Percentiles rank a stretch among this genome's conserved stretches.
These are phyloP conservation scores for Lumbricus terrestris DNA, from an alignment of 2,888 invertebrate species.

Conservation along the genomic window DNA sequence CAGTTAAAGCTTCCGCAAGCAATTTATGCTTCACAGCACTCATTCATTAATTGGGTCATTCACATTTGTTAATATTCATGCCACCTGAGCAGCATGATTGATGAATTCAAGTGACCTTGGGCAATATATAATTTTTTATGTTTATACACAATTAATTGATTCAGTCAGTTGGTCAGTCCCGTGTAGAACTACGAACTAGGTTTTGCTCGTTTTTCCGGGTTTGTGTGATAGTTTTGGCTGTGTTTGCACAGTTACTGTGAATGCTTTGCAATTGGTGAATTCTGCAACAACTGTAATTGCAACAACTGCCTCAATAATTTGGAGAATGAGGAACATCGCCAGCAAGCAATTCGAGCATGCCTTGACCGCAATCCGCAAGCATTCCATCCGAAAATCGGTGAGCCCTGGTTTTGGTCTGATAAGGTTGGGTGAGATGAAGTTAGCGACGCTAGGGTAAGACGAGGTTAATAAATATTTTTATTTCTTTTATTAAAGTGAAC, in stretches of 20 bases:
- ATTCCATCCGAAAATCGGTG: constrained; percentile 96
- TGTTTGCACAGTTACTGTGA: constrained; percentile 79
- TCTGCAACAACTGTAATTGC: constrained; percentile 95
- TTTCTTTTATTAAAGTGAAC: not conserved
- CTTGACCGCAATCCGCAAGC: constrained; percentile 95
- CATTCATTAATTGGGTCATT: too few species aligned
- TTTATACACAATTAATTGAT: too few species aligned
- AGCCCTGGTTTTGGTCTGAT: not conserved
- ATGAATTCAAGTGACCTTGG: too few species aligned
- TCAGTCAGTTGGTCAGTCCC: too few species aligned
- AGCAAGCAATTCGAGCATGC: constrained; percentile 88
- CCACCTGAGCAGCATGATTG: too few species aligned
- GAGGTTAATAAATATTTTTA: not conserved
- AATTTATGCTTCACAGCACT: not conserved
- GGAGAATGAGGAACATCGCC: constrained; percentile 88
- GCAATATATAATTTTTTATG: too few species aligned
- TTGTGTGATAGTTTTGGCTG: not conserved
- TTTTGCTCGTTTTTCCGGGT: not conserved
- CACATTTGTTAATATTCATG: too few species aligned
- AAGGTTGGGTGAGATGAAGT: not conserved
- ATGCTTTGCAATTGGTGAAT: constrained; percentile 99
- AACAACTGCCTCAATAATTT: constrained; percentile 95
- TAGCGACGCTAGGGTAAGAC: not conserved
- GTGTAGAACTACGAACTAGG: not conserved
- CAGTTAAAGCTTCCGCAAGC: too few species aligned